Evolutionary conservation across 2,113 vertebrate species (phyloP).

Genomic region (Morone chrysops): DNA sequence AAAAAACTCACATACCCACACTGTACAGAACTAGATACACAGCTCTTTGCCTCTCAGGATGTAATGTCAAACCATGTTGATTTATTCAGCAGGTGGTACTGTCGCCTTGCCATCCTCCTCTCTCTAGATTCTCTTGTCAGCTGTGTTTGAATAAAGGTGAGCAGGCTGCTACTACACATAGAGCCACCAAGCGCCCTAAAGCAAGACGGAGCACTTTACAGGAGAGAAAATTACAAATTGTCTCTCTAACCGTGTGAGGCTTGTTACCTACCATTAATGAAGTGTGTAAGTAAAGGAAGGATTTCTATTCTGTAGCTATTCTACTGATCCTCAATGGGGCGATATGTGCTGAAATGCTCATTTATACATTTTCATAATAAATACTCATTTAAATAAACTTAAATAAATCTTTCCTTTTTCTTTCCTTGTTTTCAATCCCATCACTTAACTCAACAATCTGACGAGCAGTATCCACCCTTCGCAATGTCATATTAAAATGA

Average conservation of each 20-base stretch:
- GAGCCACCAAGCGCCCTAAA: slow-evolving; percentile 6
- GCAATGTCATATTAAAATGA: neutral
- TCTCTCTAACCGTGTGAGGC: neutral
- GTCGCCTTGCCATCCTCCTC: slow-evolving; percentile 27
- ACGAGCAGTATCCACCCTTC: neutral
- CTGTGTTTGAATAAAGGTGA: slow-evolving; percentile 24
- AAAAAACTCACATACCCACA: slow-evolving; percentile 4
- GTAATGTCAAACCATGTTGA: slow-evolving; percentile 65
- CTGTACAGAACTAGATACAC: slow-evolving; percentile 11
- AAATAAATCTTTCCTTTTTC: neutral
- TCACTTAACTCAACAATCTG: neutral
- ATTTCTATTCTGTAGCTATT: neutral
- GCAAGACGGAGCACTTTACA: neutral
- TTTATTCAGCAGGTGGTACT: slow-evolving; percentile 66
- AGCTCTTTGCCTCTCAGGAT: slow-evolving; percentile 16
- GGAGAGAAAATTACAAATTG: neutral
- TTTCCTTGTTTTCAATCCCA: neutral
- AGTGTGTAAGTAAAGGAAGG: too few relatives aligned
- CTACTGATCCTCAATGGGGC: neutral
- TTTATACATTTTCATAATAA: neutral
- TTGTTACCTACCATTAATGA: neutral
- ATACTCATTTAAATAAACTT: neutral
- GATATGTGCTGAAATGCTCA: too few relatives aligned
- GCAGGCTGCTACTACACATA: neutral
- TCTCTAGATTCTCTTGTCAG: slow-evolving; percentile 14